These are phyloP conservation scores for Drosophila paulistorum DNA, from an alignment of 1,140 invertebrate genomes.

Conservation along the genomic window DNA sequence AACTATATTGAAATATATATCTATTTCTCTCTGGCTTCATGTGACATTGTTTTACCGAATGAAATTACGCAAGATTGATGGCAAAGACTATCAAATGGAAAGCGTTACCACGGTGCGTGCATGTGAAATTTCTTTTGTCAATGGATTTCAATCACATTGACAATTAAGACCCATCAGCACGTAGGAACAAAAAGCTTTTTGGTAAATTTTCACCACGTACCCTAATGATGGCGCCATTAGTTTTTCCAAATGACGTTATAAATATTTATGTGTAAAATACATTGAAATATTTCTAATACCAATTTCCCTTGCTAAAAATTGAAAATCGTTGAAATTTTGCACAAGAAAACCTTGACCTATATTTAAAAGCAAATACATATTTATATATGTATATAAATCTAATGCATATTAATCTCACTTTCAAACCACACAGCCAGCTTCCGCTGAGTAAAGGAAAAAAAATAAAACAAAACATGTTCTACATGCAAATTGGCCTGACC, in stretches of 20 bases:
- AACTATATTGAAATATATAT: no score
- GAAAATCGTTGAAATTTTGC: slow-evolving; percentile 31
- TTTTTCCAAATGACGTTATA: slow-evolving; percentile 46
- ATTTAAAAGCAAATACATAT: neutral
- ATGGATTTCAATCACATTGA: slow-evolving; percentile 34
- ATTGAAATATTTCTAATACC: slow-evolving; percentile 28
- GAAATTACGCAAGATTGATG: slow-evolving; percentile 49
- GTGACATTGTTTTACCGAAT: neutral
- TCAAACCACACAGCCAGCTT: slow-evolving; percentile 54
- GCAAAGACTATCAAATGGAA: slow-evolving; percentile 56
- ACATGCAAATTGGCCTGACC: slow-evolving; percentile 43
- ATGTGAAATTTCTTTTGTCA: slow-evolving; percentile 60
- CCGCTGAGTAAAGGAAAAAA: slow-evolving; percentile 18
- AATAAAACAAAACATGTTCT: slow-evolving; percentile 59
- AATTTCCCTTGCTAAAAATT: slow-evolving; percentile 42
- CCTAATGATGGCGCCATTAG: slow-evolving; percentile 67
- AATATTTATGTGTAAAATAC: slow-evolving; percentile 46
- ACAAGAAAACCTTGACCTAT: slow-evolving; percentile 66
- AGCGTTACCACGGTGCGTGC: slow-evolving; percentile 41
- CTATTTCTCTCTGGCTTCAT: no score
- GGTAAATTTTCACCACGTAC: slow-evolving; percentile 74
- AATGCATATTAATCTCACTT: slow-evolving; percentile 52
- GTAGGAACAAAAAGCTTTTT: slow-evolving; percentile 51
- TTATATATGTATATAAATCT: slow-evolving; percentile 10
- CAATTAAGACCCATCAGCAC: slow-evolving; percentile 55